Base-by-base conservation (phyloP, 2,797 vertebrate species). In the Pangasius larnaudii region DNA sequence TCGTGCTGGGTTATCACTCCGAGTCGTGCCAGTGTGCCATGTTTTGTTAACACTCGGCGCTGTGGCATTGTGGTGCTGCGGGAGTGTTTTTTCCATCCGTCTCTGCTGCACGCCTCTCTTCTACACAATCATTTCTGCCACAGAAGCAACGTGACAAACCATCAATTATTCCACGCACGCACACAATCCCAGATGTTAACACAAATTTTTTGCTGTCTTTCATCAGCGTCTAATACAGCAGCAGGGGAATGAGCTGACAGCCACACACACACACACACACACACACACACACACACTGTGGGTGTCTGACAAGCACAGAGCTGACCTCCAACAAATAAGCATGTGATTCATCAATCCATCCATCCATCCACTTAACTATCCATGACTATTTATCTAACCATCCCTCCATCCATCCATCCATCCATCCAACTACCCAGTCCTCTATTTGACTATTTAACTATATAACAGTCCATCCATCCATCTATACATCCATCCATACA, bases 1-100 rank as follows among this genome's bases (percentile, higher is more conserved):
- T 72, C 86, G 18, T 86, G 86, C 84, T 88, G 78, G 46, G 63
- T 85, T 85, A 87, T 49, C 83, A 78, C 85, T 86, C 84, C 14
- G 71, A 65, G 61, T 71, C 59, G 69, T 86, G 84, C 85, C 72
- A 84, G 78, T 72, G 46, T 78, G 83, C 63, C 85, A 87, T 72
- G 72, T 89, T 88, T 85, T 82, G 88, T 90, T 89, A 87, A 86
- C 84, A 82, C 56, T 88, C 63, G 2, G 85, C 71, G 51, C 74
- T 77, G 78, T 84, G 80, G 63, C 85, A 69, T 83, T 71, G 86
- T 49, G 67, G 51, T 85, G 78, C 75, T 84, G 88, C 30, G 82
- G 84, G 82, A 85, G 74, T 61, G 79, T 86, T 85, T 80, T 80
- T 65, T 56, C 81, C 75, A 75, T 82, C 69, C 91, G 72, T 86